Conservation (phyloP, 35 echinoderm and acorn worm genomes). For the Stichopus chloronotus region DNA sequence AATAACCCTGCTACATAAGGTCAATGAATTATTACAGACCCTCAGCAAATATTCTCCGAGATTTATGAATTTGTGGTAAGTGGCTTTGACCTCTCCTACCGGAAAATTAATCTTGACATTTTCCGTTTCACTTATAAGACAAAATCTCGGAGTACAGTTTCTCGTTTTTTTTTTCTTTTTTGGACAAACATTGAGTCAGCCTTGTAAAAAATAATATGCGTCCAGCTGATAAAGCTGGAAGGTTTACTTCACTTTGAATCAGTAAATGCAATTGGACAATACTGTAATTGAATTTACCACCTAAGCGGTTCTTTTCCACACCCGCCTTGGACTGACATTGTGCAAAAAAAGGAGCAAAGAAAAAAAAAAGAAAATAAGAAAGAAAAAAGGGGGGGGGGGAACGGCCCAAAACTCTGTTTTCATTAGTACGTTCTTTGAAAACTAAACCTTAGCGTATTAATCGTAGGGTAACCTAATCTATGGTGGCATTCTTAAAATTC, state of each 20-base stretch:
- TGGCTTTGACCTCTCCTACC: not conserved
- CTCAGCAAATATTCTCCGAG: not conserved
- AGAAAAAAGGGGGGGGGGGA: not conserved
- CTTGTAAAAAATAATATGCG: not conserved
- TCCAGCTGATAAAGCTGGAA: not conserved
- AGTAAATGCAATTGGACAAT: not conserved
- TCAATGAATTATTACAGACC: not conserved
- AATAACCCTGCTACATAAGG: too few species aligned
- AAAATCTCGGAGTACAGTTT: not conserved
- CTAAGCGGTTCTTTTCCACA: not conserved
- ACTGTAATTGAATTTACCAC: not conserved
- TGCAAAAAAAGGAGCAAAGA: not conserved
- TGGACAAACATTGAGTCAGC: not conserved
- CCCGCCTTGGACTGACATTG: not conserved
- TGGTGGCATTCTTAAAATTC: not conserved
- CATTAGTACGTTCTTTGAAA: too few species aligned
- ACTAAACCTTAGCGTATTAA: not conserved
- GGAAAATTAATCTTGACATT: not conserved
- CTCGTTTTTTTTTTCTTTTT: not conserved
- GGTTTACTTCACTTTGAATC: not conserved
- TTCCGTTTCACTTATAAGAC: not conserved
- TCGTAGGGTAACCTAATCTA: not conserved
- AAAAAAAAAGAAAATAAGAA: not conserved
- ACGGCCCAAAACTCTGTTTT: not conserved
- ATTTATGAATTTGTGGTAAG: not conserved